phyloP scores from a whole-genome alignment of 2,797 vertebrate species.

The Epinephelus coioides region DNA sequence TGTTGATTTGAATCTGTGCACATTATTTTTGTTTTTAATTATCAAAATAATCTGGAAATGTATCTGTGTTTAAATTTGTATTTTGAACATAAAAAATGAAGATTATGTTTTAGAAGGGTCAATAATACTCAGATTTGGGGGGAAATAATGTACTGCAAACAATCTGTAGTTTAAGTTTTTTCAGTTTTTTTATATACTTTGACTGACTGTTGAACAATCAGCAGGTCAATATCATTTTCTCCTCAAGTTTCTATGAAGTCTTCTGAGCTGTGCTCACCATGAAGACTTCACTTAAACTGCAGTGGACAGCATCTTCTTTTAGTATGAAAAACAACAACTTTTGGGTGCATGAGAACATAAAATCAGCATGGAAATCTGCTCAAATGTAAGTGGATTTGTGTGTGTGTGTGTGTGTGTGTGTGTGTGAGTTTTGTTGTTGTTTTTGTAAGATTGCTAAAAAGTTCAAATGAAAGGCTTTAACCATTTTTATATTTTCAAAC shows the following conservation, averaged over 20 bases:
- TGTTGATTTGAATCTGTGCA: slow-evolving; percentile 30
- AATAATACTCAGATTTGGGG: not conserved
- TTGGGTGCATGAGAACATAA: not conserved
- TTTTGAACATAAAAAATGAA: slow-evolving; percentile 25
- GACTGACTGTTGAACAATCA: slow-evolving; percentile 24
- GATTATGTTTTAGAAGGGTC: slow-evolving; percentile 4
- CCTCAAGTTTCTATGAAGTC: slow-evolving; percentile 26
- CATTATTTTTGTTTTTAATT: slow-evolving; percentile 35
- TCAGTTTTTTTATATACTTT: not conserved
- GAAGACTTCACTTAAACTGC: slow-evolving; percentile 20
- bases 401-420: too few species aligned
- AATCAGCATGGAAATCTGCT: not conserved
- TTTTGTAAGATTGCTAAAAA: not conserved
- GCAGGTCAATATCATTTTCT: not conserved
- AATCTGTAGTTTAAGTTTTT: not conserved
- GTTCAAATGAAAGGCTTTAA: not conserved
- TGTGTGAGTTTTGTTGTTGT: too few species aligned
- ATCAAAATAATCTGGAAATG: slow-evolving; percentile 34
- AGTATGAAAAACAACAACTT: slow-evolving; percentile 1
- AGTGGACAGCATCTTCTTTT: slow-evolving; percentile 12
- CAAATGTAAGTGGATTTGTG: not conserved
- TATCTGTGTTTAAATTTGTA: slow-evolving; percentile 28
- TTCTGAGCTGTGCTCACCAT: slow-evolving; percentile 51
- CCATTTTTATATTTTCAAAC: not conserved
- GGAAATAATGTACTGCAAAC: slow-evolving; percentile 18